Base-by-base conservation (phyloP, 1,140 invertebrate genomes). In the Heterodera carotae region DNA sequence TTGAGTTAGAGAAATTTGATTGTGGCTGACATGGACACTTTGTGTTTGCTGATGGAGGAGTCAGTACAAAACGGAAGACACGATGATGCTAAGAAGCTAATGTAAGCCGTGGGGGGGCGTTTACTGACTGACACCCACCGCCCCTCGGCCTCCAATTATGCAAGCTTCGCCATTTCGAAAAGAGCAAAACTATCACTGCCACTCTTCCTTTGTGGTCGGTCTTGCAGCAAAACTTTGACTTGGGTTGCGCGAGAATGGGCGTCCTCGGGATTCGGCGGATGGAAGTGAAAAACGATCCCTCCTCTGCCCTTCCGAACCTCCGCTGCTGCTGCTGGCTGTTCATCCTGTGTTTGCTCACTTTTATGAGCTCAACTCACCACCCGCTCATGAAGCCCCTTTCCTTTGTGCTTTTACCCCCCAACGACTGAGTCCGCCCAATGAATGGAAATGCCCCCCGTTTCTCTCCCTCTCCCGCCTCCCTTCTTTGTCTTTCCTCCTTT, bases 251-350 rank as follows among this genome's bases (percentile, higher is more conserved):
- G 33, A 27, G 27, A 22, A 18, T 53, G 12, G 12, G 15, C 48
- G 48, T 53, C 48, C 48, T 53, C 18, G 48, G 48, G 22, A 53
- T 53, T 39, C n/a, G n/a, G n/a, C 48, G 62, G 33, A 27, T 66
- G 62, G 27, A 66, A n/a, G 62, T 25, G 62, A 66, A 66, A 66
- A 66, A 66, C 33, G 62, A 66, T 66, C 62, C 62, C 2, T 29
- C 10, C 62, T 22, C 18, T 66, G 27, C 33, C 27, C 62, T 66
- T 66, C 22, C 15, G 62, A 29, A 66, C 27, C 62, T 25, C 33
- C 27, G n/a, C 62, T 2, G 7, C 2, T 22, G 3, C 18, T 18
- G 3, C 22, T 62, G 59, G 4, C 29, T 62, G 59, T 22, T 62
- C 62, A 6, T 3, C 62, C 33, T 29, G 27, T 66, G 62, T 66